Conservation (phyloP, 2,113 vertebrate species). For the Nettapus auritus region DNA sequence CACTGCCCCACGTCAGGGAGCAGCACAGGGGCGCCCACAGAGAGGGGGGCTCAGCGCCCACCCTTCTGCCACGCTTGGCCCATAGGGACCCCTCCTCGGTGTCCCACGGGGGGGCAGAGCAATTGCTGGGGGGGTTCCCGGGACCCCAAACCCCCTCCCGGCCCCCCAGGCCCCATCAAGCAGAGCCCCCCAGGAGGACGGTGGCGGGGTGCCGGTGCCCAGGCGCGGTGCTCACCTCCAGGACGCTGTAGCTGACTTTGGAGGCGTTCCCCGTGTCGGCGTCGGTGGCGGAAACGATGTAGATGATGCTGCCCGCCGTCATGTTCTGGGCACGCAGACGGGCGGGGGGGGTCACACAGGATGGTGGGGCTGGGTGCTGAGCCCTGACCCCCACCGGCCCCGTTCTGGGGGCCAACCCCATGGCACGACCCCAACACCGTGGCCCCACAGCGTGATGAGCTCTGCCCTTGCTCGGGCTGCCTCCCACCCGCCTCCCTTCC, state of each 20-base stretch:
- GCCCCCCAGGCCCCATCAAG: accelerated
- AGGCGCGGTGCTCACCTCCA: constrained; percentile 20
- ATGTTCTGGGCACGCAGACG: neutral
- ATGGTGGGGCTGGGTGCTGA: neutral
- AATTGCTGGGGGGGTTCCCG: neutral
- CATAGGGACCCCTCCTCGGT: neutral
- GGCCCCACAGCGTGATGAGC: neutral
- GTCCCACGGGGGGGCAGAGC: neutral
- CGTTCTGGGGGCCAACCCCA: neutral
- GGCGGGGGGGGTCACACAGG: neutral
- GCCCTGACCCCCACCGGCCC: neutral
- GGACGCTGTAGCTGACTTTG: constrained; percentile 49
- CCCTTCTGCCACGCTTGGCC: neutral
- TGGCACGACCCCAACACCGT: accelerated
- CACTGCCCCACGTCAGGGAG: neutral
- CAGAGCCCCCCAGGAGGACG: neutral
- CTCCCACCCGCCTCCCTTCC: accelerated
- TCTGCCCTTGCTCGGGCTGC: neutral
- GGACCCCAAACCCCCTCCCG: neutral
- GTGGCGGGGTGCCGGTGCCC: neutral
- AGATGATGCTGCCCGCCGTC: neutral
- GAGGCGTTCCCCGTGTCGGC: neutral
- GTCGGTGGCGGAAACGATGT: constrained; percentile 6
- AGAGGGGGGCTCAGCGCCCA: neutral
- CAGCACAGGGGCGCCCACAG: neutral